These are phyloP conservation scores for Sprattus sprattus DNA, from an alignment of 2,113 vertebrate species.

Conservation along the genomic window DNA sequence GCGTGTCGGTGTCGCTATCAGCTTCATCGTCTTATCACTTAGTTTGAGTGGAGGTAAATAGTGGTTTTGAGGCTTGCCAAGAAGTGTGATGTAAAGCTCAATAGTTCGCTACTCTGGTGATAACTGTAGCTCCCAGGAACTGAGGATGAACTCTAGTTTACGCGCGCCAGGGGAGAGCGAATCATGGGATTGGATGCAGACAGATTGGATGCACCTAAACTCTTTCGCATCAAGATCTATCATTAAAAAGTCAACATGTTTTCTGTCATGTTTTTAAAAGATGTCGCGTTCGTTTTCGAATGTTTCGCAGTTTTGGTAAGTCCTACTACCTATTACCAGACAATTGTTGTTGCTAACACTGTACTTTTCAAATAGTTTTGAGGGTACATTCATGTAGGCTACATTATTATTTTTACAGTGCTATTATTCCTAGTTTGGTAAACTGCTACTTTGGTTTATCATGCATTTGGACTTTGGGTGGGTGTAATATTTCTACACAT, in stretches of 20 bases:
- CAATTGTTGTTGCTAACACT: too few species aligned
- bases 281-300: conserved; percentile 68
- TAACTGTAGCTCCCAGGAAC: conserved; percentile 35
- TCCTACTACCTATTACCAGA: not conserved
- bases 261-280: conserved; percentile 64
- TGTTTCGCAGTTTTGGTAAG: conserved; percentile 74
- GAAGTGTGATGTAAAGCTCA: conserved; percentile 61
- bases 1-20: conserved; percentile 43
- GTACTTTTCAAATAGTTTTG: not conserved
- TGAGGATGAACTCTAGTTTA: conserved; percentile 10
- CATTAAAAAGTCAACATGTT: conserved; percentile 19
- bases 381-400: not conserved
- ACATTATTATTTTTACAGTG: not conserved
- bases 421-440: not conserved
- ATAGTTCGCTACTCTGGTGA: conserved; percentile 36
- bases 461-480: not conserved
- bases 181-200: not conserved
- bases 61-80: conserved; percentile 54
- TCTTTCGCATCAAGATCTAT: not conserved
- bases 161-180: not conserved
- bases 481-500: not conserved
- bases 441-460: not conserved
- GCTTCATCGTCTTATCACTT: conserved; percentile 53
- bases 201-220: not conserved
- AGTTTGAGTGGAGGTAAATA: conserved; percentile 60